phyloP scores from a whole-genome alignment of 2,113 vertebrate genomes.

The Elanoides forficatus region DNA sequence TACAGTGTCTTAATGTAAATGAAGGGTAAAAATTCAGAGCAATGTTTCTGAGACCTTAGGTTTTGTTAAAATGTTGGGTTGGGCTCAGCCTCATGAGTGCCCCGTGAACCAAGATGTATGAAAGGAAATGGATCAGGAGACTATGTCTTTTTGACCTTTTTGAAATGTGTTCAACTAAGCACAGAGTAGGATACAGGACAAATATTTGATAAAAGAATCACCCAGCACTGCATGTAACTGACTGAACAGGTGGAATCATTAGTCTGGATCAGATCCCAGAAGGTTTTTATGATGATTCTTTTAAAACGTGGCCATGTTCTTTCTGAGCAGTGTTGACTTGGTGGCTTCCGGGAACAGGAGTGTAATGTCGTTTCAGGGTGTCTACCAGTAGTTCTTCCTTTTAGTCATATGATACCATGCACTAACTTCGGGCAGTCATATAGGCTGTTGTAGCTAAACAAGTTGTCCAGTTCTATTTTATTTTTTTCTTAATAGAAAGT shows the following conservation, averaged over 20 bases:
- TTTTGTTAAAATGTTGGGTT: neutral
- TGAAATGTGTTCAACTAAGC: neutral
- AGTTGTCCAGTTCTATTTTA: neutral
- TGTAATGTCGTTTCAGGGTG: neutral
- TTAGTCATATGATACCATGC: neutral
- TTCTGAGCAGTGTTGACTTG: slow-evolving; percentile 40
- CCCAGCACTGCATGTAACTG: neutral
- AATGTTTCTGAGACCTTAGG: neutral
- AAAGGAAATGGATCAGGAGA: neutral
- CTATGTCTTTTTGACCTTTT: neutral
- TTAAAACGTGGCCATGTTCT: slow-evolving; percentile 22
- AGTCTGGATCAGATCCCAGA: slow-evolving; percentile 53
- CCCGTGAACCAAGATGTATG: neutral
- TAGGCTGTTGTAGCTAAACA: neutral
- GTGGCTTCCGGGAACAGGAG: slow-evolving; percentile 39
- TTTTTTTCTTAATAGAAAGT: slow-evolving; percentile 19
- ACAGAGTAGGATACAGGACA: neutral
- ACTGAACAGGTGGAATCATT: slow-evolving; percentile 45
- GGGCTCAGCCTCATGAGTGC: neutral
- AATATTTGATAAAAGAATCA: neutral
- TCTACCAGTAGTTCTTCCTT: neutral
- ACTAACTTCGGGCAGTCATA: neutral
- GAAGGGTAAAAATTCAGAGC: neutral
- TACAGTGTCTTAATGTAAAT: neutral
- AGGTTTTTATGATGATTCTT: slow-evolving; percentile 49